These are phyloP conservation scores for Tromatobia lineatoria DNA, from an alignment of 2,888 invertebrate species.

Conservation along the genomic window DNA sequence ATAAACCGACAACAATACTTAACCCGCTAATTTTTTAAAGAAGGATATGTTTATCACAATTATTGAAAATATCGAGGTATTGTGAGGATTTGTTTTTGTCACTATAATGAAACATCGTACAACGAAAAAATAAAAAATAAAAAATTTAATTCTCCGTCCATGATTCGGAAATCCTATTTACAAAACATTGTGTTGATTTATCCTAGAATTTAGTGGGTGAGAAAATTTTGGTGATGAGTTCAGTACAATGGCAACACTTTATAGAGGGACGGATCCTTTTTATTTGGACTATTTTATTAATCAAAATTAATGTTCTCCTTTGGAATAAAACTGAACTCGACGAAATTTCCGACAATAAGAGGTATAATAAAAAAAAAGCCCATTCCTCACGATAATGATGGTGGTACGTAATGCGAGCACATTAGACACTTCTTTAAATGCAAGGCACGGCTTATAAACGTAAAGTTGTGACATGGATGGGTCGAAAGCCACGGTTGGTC, in stretches of 20 bases:
- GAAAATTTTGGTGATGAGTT: background rate
- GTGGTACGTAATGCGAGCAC: conserved; percentile 42
- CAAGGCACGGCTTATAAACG: conserved; percentile 13
- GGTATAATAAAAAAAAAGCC: conserved; percentile 24
- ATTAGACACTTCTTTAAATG: conserved; percentile 30
- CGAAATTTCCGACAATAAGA: conserved; percentile 11
- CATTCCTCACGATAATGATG: conserved; percentile 31
- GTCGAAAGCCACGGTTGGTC: conserved; percentile 23
- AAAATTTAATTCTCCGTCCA: background rate
- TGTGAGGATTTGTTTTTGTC: background rate
- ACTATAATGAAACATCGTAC: background rate
- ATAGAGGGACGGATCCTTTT: background rate
- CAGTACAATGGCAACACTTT: background rate
- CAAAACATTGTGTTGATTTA: background rate
- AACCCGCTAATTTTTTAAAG: too few species aligned
- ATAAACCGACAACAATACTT: too few species aligned
- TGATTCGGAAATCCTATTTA: background rate
- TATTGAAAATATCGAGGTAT: background rate
- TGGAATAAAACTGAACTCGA: background rate
- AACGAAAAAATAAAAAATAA: background rate
- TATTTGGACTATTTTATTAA: background rate
- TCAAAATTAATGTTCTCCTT: background rate
- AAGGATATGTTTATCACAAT: background rate
- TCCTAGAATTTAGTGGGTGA: background rate
- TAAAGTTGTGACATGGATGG: conserved; percentile 22